phyloP scores from a whole-genome alignment of 1,140 invertebrate genomes.

The Brachionus rubens region DNA sequence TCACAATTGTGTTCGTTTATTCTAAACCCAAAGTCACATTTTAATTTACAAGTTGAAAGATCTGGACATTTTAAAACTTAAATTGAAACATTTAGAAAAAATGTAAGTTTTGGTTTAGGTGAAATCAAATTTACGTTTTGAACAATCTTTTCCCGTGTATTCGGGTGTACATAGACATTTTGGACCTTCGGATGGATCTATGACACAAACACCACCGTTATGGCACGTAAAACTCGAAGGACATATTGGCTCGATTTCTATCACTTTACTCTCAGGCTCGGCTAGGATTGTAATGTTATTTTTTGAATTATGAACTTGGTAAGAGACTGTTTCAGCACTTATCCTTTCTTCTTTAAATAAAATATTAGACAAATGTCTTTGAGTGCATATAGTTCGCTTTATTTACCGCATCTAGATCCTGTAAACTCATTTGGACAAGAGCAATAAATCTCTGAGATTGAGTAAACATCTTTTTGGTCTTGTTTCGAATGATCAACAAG shows the following conservation, averaged over 20 bases:
- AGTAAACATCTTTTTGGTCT: constrained; percentile 8
- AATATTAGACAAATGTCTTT: background rate
- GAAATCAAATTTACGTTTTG: background rate
- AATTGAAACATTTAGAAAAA: background rate
- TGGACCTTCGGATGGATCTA: no score
- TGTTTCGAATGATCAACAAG: background rate
- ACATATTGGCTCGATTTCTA: no score
- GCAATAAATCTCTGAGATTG: constrained; percentile 33
- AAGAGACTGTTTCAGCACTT: background rate
- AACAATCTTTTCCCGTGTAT: constrained; percentile 10
- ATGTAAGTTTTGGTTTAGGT: background rate
- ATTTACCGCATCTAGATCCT: constrained; percentile 10
- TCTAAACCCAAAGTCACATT: constrained; percentile 43
- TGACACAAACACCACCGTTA: no score
- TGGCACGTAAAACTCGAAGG: no score
- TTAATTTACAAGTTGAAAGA: background rate
- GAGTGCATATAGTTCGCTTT: background rate
- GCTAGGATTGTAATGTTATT: background rate
- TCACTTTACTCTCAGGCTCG: background rate
- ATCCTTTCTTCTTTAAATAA: constrained; percentile 22
- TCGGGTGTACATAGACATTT: no score
- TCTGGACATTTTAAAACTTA: background rate
- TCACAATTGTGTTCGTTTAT: constrained; percentile 30
- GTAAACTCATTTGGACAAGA: constrained; percentile 41
- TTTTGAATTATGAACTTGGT: background rate